Conservation (phyloP, 2,797 vertebrate species). For the Gadopsis marmoratus region DNA sequence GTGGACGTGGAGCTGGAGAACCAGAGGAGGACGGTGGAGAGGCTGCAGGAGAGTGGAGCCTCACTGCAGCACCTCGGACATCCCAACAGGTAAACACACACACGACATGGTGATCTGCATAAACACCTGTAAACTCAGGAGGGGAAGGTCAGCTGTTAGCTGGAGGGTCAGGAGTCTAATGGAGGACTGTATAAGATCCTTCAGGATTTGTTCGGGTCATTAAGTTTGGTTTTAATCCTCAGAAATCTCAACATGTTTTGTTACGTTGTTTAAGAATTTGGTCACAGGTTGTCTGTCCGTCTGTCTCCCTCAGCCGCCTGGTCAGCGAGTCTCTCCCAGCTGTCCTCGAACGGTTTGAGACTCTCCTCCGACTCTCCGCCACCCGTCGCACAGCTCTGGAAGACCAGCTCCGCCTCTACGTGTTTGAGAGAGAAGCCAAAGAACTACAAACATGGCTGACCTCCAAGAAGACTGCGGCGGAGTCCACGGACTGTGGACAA, state of each 20-base stretch:
- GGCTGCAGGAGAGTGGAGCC: constrained; percentile 82
- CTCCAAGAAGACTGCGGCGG: constrained; percentile 81
- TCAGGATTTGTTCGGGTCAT: background rate
- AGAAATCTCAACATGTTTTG: background rate
- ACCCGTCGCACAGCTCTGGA: constrained; percentile 76
- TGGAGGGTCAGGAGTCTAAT: no score
- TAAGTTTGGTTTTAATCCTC: background rate
- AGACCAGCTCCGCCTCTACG: constrained; percentile 87
- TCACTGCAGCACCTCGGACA: constrained; percentile 81
- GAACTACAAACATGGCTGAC: constrained; percentile 90
- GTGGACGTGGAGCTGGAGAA: constrained; percentile 87
- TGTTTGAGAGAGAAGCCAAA: constrained; percentile 88
- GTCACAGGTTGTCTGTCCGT: background rate
- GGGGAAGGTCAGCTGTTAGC: no score
- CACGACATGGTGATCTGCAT: accelerated
- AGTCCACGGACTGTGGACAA: constrained; percentile 88
- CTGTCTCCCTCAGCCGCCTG: constrained; percentile 62
- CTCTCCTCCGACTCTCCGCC: constrained; percentile 79
- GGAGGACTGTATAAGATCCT: background rate
- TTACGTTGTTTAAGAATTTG: background rate
- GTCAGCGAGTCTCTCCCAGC: constrained; percentile 74
- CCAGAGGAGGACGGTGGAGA: constrained; percentile 77
- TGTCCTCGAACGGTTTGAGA: constrained; percentile 77
- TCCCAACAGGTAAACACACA: constrained; percentile 84
- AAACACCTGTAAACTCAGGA: background rate